Conservation (phyloP, 2,797 vertebrate genomes). For the Acipenser oxyrinchus region DNA sequence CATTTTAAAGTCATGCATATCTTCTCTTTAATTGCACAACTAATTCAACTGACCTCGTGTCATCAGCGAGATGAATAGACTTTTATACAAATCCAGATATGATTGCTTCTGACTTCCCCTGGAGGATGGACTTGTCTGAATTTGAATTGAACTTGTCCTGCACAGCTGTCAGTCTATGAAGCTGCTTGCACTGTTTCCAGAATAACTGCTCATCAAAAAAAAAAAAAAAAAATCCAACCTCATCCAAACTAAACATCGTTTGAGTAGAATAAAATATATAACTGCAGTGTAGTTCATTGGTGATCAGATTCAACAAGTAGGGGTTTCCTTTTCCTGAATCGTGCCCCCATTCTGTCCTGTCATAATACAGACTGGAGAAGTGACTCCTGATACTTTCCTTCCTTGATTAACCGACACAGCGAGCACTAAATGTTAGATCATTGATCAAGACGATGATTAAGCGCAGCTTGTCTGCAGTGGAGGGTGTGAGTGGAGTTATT, state of each 20-base stretch:
- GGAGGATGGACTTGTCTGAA: constrained; percentile 1
- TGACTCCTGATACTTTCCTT: too few relatives aligned
- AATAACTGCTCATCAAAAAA: constrained; percentile 35
- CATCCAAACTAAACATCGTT: constrained; percentile 28
- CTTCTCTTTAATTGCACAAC: constrained; percentile 16
- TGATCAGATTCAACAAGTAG: constrained; percentile 22
- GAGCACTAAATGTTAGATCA: too few relatives aligned
- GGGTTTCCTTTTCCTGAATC: constrained; percentile 10
- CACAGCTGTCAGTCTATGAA: constrained; percentile 23
- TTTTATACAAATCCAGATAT: constrained; percentile 20
- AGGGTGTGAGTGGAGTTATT: too few relatives aligned
- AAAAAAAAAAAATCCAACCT: constrained; percentile 4
- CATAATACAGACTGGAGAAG: too few relatives aligned
- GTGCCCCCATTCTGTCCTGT: constrained; percentile 5
- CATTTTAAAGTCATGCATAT: constrained; percentile 22
- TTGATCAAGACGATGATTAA: too few relatives aligned
- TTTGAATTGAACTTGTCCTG: not conserved
- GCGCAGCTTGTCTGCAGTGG: too few relatives aligned
- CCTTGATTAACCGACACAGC: too few relatives aligned
- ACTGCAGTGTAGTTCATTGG: constrained; percentile 17
- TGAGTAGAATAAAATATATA: constrained; percentile 25
- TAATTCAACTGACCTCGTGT: constrained; percentile 20
- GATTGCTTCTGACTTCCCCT: constrained; percentile 26
- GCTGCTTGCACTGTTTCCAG: constrained; percentile 25
- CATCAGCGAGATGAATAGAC: constrained; percentile 37